Conservation (phyloP, 2,888 invertebrate genomes). For the Rhodophaea formosa region DNA sequence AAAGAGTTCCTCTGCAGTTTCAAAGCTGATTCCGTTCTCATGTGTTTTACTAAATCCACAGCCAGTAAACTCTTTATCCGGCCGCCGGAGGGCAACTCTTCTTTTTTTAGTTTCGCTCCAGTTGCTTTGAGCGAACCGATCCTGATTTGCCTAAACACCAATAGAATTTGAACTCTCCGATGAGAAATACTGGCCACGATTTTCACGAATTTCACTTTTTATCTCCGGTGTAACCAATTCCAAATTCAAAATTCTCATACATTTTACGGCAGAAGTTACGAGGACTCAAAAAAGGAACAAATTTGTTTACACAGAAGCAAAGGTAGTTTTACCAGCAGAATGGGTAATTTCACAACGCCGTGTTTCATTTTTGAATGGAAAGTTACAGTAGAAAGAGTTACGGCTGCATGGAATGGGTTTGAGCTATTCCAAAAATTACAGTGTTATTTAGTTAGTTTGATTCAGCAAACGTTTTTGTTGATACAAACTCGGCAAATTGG, state of each 20-base stretch:
- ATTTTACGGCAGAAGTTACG: not conserved
- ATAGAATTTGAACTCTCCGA: slow-evolving; percentile 31
- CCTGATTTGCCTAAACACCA: slow-evolving; percentile 36
- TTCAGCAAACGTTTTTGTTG: slow-evolving; percentile 37
- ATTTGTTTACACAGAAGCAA: slow-evolving; percentile 2
- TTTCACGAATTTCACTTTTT: not conserved
- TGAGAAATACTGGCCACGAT: not conserved
- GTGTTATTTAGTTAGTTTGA: slow-evolving; percentile 40
- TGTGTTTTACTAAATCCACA: slow-evolving; percentile 35
- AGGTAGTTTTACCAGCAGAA: slow-evolving; percentile 21
- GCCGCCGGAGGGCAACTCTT: slow-evolving; percentile 25
- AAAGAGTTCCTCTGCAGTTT: slow-evolving; percentile 54
- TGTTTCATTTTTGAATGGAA: slow-evolving; percentile 35
- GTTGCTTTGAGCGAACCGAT: slow-evolving; percentile 23
- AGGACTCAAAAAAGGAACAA: not conserved
- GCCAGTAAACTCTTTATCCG: slow-evolving; percentile 40
- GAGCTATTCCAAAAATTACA: slow-evolving; percentile 41
- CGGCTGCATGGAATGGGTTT: slow-evolving; percentile 32
- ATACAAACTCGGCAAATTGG: slow-evolving; percentile 35
- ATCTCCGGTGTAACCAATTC: not conserved
- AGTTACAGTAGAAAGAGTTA: slow-evolving; percentile 35
- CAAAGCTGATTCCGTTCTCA: slow-evolving; percentile 44
- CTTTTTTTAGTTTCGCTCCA: slow-evolving; percentile 38
- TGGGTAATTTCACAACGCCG: slow-evolving; percentile 32
- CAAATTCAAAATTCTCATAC: slow-evolving; percentile 1